phyloP scores from a whole-genome alignment of 2,113 vertebrate genomes.

The Agelaius tricolor region DNA sequence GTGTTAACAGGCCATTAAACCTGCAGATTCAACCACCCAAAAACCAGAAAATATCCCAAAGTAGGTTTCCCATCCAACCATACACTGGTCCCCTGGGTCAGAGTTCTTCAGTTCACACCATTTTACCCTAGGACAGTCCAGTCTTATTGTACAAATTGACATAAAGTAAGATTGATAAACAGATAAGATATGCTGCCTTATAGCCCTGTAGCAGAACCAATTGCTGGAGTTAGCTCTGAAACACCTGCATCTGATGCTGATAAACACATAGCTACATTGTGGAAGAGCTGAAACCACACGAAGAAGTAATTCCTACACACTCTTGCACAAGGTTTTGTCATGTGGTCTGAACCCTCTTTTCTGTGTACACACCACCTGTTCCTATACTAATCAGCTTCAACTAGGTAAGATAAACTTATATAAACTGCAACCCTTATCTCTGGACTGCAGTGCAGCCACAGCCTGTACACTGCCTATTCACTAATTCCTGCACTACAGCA shows the following conservation, averaged over 20 bases:
- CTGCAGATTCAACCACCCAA: not conserved
- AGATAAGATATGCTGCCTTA: not conserved
- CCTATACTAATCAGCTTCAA: not conserved
- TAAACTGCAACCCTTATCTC: not conserved
- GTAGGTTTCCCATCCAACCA: rapidly evolving
- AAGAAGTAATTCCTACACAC: not conserved
- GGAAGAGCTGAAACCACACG: not conserved
- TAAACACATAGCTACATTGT: not conserved
- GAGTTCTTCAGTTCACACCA: not conserved
- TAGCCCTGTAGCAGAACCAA: not conserved
- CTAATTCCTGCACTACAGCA: not conserved
- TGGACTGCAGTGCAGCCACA: not conserved
- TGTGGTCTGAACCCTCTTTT: not conserved
- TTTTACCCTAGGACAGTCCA: not conserved
- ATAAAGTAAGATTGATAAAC: not conserved
- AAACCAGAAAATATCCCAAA: not conserved
- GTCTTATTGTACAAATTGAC: not conserved
- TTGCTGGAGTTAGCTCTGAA: not conserved
- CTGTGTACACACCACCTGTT: not conserved
- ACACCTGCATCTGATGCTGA: not conserved
- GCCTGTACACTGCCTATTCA: not conserved
- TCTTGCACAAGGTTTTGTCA: not conserved
- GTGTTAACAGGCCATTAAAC: not conserved
- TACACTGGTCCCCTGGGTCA: not conserved
- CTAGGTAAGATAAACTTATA: not conserved